These are phyloP conservation scores for fruit fly (Drosophila melanogaster) DNA, from an alignment of 1,140 invertebrate species.

Conservation along the genomic window Release_6_plus_ISO1_MT NT_037436.4:13702501-13703000, in stretches of 20 bases:
- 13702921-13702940: neutral
- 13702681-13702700: constrained; percentile 3
- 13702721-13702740: neutral
- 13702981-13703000: neutral
- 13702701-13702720: constrained; percentile 17
- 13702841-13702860: too few species aligned
- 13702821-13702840: too few species aligned
- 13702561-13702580: constrained; percentile 50
- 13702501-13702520: constrained; percentile 25
- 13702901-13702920: too few species aligned
- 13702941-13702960: neutral
- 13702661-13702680: constrained; percentile 4
- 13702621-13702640: constrained; percentile 70
- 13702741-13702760: too few species aligned
- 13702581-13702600: neutral
- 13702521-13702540: constrained; percentile 59
- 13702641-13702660: constrained; percentile 22
- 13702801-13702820: too few species aligned
- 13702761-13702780: too few species aligned
- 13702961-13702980: neutral
- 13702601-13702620: constrained; percentile 38
- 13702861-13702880: too few species aligned
- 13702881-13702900: too few species aligned
- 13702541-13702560: constrained; percentile 73
- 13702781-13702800: too few species aligned